Evolutionary conservation across 2,888 invertebrate genomes (phyloP), one percentile per base, ranked within the genome.

Genomic region (Xestia rhomboidea): DNA sequence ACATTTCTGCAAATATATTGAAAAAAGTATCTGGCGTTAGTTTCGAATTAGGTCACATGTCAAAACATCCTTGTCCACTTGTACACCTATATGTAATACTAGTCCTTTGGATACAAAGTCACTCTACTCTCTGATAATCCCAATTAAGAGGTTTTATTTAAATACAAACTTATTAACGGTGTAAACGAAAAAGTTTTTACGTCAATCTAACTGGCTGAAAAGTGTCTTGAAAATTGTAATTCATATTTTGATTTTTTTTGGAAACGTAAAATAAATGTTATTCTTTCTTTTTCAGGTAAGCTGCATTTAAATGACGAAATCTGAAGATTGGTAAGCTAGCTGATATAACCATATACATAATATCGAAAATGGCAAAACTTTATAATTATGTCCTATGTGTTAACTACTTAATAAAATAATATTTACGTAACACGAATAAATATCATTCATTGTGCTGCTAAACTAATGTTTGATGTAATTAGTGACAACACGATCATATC

Each of bases 231-330:
- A 27, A 15, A 73, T 38, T 38, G 6, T 5, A 18, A 18, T 10
- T n/a, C n/a, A 10, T 15, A 18, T 27, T 24, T 7, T 38, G n/a
- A 64, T 27, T 44, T 67, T 46, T 68, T n/a, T 38, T 68, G 8
- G 1, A 21, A 67, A 10, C 1, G 6, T 18, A n/a, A 15, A 21
- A 30, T 2, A 57, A 41, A 41, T 34, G 38, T 38, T 8, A 10
- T 41, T 30, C 7, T 72, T 34, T 51, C 8, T 46, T 51, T 79
- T 67, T 60, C 66, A 79, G 81, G 78, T 79, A 79, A 78, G 57
- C 81, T 64, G 30, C 27, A 21, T 66, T 63, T 0, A 34, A 62
- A 54, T 49, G 46, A 7, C 24, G 7, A 41, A 66, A 66, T 24
- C 15, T 64, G 11, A 21, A 34, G 24, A 24, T n/a, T 34, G 81